Evolutionary conservation across 2,888 invertebrate genomes (phyloP).

Genomic region (Limenitis camilla): DNA sequence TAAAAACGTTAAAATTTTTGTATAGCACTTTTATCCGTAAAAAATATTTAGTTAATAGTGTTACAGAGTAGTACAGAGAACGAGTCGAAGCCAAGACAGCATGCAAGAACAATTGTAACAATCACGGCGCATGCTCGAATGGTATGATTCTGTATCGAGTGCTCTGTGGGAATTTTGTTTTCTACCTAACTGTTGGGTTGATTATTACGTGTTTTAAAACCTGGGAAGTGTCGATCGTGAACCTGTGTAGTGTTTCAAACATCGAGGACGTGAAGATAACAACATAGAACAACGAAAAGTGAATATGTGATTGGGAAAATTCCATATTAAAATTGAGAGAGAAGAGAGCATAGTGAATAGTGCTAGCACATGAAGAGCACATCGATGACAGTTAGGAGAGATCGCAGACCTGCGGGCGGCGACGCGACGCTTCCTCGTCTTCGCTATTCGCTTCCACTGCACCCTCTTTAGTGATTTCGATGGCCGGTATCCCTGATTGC

Average conservation of each 20-base stretch:
- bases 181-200: conserved; percentile 35
- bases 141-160: conserved; percentile 62
- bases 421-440: conserved; percentile 60
- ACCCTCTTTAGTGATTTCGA: conserved; percentile 87
- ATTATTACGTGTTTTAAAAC: conserved; percentile 34
- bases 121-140: conserved; percentile 66
- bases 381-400: conserved; percentile 69
- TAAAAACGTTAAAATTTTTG: conserved; percentile 3
- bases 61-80: conserved; percentile 49
- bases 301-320: conserved; percentile 62
- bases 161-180: conserved; percentile 48
- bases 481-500: conserved; percentile 75
- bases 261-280: conserved; percentile 65
- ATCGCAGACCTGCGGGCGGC: conserved; percentile 71
- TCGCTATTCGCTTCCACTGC: conserved; percentile 82
- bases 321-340: conserved; percentile 56
- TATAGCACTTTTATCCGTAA: conserved; percentile 12
- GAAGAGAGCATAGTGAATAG: conserved; percentile 68
- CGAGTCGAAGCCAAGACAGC: conserved; percentile 72
- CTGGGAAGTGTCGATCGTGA: conserved; percentile 42
- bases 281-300: conserved; percentile 70
- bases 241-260: conserved; percentile 56
- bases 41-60: conserved; percentile 29
- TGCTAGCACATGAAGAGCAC: conserved; percentile 70
- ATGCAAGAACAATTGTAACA: conserved; percentile 67